A percentile compares a stretch with the other conserved stretches of the same genome.
Evolutionary conservation across 2,797 vertebrate genomes (phyloP).

Genomic region (Neostethus bicornis): DNA sequence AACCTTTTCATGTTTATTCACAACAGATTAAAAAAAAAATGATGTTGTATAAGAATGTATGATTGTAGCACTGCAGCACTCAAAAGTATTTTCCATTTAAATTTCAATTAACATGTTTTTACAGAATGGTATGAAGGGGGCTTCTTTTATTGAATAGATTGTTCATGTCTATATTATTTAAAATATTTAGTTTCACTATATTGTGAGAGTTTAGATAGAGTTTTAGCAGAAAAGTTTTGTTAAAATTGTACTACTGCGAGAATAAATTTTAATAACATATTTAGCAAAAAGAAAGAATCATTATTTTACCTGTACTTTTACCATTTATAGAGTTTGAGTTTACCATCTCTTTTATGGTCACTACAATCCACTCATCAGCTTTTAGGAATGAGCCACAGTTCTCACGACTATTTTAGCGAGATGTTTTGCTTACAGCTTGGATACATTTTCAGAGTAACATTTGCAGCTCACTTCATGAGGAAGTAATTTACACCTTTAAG

Average conservation of each 20-base stretch:
- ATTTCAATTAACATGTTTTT: no score
- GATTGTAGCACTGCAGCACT: no score
- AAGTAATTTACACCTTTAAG: conserved; percentile 45
- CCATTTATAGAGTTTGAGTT: conserved; percentile 19
- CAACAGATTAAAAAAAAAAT: no score
- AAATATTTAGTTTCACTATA: not conserved
- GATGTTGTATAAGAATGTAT: no score
- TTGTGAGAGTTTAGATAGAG: conserved; percentile 5
- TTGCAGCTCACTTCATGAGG: conserved; percentile 27
- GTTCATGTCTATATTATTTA: not conserved
- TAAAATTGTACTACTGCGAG: not conserved
- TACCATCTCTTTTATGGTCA: conserved; percentile 23
- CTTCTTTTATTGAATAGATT: no score
- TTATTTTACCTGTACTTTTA: conserved; percentile 13
- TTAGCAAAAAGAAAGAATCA: conserved; percentile 29
- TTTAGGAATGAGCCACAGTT: conserved; percentile 33
- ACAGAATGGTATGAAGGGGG: no score
- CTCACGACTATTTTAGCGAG: conserved; percentile 37
- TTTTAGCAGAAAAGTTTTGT: conserved; percentile 1
- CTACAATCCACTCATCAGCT: conserved; percentile 38
- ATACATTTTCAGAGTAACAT: conserved; percentile 33
- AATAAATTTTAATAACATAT: conserved; percentile 18
- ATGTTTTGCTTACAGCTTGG: conserved; percentile 42
- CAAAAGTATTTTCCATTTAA: no score
- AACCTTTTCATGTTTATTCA: no score